Percentiles rank a stretch among this genome's conserved stretches.
Evolutionary conservation across 2,797 vertebrate species (phyloP).

Genomic region (Coilia nasus): DNA sequence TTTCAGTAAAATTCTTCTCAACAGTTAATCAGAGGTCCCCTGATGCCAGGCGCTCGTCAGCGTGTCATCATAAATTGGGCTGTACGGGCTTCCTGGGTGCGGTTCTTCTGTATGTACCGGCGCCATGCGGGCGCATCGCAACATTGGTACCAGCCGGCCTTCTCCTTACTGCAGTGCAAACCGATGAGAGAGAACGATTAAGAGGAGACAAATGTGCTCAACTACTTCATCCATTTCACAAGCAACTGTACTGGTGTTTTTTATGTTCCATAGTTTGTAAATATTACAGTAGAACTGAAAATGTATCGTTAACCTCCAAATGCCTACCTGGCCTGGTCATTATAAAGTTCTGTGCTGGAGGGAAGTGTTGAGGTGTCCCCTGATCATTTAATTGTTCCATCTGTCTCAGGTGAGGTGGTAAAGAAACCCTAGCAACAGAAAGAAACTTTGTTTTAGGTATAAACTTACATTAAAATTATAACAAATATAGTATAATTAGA

Average conservation of each 20-base stretch:
- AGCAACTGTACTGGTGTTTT: neutral
- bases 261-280: neutral
- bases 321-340: neutral
- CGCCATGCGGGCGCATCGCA: neutral
- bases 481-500: too few relatives aligned
- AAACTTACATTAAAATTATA: too few relatives aligned
- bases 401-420: neutral
- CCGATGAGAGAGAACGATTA: neutral
- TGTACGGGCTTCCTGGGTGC: neutral
- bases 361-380: neutral
- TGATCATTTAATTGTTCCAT: neutral
- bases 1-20: neutral
- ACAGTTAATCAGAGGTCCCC: neutral
- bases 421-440: neutral
- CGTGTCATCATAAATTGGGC: neutral
- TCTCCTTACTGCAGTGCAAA: neutral
- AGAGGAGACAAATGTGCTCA: neutral
- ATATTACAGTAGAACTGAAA: neutral
- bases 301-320: neutral
- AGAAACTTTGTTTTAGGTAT: neutral
- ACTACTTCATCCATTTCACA: too few relatives aligned
- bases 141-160: neutral
- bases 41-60: neutral
- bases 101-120: neutral
- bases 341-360: neutral